These are phyloP conservation scores for Cydia fagiglandana DNA, from an alignment of 1,140 invertebrate species.

Conservation along the genomic window DNA sequence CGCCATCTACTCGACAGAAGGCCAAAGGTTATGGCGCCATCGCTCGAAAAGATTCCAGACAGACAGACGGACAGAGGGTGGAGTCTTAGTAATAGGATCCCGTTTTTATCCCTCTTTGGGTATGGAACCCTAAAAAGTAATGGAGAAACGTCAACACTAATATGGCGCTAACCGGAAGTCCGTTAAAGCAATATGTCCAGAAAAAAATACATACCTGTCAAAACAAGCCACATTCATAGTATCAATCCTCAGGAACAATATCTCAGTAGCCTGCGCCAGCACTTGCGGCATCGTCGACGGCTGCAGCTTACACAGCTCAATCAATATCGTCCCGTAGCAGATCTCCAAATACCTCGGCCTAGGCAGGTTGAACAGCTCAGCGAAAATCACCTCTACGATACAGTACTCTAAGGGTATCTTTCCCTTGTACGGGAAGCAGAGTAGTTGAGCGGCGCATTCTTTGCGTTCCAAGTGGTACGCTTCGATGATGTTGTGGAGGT, in stretches of 20 bases:
- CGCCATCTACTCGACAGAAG: too few species aligned
- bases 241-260: constrained; percentile 97
- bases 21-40: too few species aligned
- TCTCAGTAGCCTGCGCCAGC: constrained; percentile 97
- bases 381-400: constrained; percentile 98
- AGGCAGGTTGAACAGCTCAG: constrained; percentile 96
- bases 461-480: constrained; percentile 94
- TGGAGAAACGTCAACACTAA: too few species aligned
- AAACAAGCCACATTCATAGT: constrained; percentile 98
- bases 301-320: constrained; percentile 98
- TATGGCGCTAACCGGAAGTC: too few species aligned
- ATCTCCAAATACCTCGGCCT: constrained; percentile 93
- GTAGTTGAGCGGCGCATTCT: constrained; percentile 94
- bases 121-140: too few species aligned
- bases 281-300: constrained; percentile 98
- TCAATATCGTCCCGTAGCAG: constrained; percentile 96
- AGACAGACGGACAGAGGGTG: too few species aligned
- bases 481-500: constrained; percentile 95
- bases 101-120: too few species aligned
- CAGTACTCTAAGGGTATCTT: constrained; percentile 99
- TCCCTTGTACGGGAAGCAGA: constrained; percentile 95
- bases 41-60: too few species aligned
- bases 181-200: not conserved
- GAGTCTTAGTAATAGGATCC: too few species aligned
- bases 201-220: constrained; percentile 83